These are phyloP conservation scores for Neosilurus hyrtlii DNA, from an alignment of 2,797 vertebrate species.

Conservation along the genomic window DNA sequence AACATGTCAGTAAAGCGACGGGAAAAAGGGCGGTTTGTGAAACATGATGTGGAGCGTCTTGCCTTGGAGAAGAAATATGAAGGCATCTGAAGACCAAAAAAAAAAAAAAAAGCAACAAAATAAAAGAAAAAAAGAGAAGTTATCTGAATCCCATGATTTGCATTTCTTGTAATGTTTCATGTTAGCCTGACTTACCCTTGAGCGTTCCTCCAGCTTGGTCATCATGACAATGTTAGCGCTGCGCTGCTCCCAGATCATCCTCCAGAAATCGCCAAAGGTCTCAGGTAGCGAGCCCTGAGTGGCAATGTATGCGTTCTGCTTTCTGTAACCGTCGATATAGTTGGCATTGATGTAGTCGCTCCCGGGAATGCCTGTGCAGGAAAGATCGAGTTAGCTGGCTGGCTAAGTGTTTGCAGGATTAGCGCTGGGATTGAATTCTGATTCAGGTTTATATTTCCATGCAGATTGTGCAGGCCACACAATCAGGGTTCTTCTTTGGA, in stretches of 20 bases:
- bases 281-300: constrained; percentile 93
- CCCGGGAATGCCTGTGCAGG: constrained; percentile 86
- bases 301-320: constrained; percentile 97
- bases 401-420: neutral
- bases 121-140: constrained; percentile 2
- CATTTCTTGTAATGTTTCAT: neutral
- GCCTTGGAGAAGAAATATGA: constrained; percentile 62
- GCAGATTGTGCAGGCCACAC: constrained; percentile 2
- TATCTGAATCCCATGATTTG: too few species aligned
- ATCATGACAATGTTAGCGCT: constrained; percentile 98
- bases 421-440: neutral
- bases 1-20: constrained; percentile 18
- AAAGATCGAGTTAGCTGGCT: constrained; percentile 50
- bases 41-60: constrained; percentile 57
- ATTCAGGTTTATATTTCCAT: neutral
- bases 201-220: constrained; percentile 97
- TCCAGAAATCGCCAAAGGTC: constrained; percentile 98
- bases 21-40: neutral
- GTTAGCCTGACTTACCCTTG: constrained; percentile 79
- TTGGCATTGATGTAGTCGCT: constrained; percentile 98
- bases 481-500: neutral
- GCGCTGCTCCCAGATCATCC: constrained; percentile 98
- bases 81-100: constrained; percentile 51
- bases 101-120: constrained; percentile 28
- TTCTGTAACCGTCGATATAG: constrained; percentile 97